A percentile compares a stretch with the other conserved stretches of the same genome.
These are phyloP conservation scores for Montipora capricornis DNA, from an alignment of 64 coral and sea anemone species.

Conservation along the genomic window DNA sequence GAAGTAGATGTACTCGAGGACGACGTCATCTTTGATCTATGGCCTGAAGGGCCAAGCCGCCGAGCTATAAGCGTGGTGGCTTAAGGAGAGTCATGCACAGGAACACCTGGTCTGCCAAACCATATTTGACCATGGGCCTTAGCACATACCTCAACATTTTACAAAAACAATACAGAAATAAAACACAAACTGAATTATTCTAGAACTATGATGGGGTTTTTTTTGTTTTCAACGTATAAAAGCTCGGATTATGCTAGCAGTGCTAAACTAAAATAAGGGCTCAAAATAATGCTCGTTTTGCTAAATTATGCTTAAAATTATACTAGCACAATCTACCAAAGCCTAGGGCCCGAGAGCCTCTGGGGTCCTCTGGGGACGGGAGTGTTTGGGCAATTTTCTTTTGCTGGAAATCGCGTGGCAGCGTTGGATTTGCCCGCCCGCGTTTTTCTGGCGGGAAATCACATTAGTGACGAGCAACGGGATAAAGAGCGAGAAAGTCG, in stretches of 20 bases:
- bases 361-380: too few relatives aligned
- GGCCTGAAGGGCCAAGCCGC: slow-evolving; percentile 80
- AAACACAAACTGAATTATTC: neutral
- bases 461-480: too few relatives aligned
- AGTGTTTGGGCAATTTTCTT: too few relatives aligned
- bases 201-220: too few relatives aligned
- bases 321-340: slow-evolving; percentile 78
- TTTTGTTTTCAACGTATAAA: too few relatives aligned
- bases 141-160: slow-evolving; percentile 81
- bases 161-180: slow-evolving; percentile 73
- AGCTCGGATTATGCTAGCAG: neutral
- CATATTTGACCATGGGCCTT: slow-evolving; percentile 75
- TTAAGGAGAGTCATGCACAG: neutral
- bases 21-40: slow-evolving; percentile 80
- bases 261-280: slow-evolving; percentile 48
- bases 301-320: slow-evolving; percentile 77
- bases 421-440: too few relatives aligned
- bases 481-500: too few relatives aligned
- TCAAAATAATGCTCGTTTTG: slow-evolving; percentile 74
- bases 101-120: slow-evolving; percentile 39
- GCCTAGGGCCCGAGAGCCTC: neutral
- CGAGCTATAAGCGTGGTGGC: slow-evolving; percentile 67
- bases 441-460: too few relatives aligned
- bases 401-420: too few relatives aligned
- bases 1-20: slow-evolving; percentile 71